Evolutionary conservation across 2,888 invertebrate species (phyloP).

Genomic region (Mactromeris polynyma): DNA sequence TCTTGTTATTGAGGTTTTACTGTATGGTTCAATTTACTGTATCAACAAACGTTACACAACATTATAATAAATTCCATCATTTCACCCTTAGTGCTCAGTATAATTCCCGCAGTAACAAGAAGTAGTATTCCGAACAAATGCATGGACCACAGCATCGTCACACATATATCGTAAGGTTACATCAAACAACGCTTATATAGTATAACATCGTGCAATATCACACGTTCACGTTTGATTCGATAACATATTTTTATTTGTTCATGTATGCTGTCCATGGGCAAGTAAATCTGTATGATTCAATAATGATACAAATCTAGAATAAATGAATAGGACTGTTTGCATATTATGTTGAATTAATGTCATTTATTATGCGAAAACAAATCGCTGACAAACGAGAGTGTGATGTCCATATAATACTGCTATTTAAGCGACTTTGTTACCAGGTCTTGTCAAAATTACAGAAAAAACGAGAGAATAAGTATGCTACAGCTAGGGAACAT

Average conservation of each 20-base stretch:
- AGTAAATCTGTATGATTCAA: not conserved
- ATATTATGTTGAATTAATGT: not conserved
- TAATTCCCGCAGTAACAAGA: not conserved
- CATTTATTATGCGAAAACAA: no score
- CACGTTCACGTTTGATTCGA: not conserved
- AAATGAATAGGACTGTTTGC: not conserved
- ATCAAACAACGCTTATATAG: not conserved
- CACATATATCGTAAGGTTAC: not conserved
- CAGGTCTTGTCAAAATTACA: no score
- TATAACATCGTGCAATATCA: not conserved
- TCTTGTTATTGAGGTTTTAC: no score
- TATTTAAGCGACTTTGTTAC: no score
- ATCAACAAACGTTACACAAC: no score
- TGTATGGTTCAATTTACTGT: no score
- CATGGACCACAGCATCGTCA: not conserved
- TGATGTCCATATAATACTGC: no score
- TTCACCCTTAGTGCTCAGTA: not conserved
- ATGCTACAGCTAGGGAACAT: no score
- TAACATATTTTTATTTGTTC: not conserved
- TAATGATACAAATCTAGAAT: not conserved
- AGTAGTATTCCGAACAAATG: not conserved
- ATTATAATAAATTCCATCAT: not conserved
- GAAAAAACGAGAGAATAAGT: no score
- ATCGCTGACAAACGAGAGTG: no score
- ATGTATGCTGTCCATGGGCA: not conserved